These are phyloP conservation scores for Perca fluviatilis DNA, from an alignment of 2,113 vertebrate genomes.

Conservation along the genomic window DNA sequence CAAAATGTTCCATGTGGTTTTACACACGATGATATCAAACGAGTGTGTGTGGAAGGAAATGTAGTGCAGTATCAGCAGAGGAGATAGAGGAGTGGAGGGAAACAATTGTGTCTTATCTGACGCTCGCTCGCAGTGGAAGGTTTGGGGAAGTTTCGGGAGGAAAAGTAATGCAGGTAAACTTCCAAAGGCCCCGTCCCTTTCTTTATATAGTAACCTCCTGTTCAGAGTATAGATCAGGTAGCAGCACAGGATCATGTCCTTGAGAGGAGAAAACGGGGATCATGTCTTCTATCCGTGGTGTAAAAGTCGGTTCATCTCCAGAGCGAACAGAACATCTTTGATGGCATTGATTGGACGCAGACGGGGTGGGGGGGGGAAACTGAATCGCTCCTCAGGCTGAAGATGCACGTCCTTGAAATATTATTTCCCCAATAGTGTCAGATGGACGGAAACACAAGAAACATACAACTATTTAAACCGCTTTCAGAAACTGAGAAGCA, in stretches of 20 bases:
- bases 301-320: slow-evolving; percentile 43
- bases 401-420: slow-evolving; percentile 53
- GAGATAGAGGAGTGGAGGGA: slow-evolving; percentile 4
- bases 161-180: slow-evolving; percentile 76
- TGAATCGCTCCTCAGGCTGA: slow-evolving; percentile 16
- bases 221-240: slow-evolving; percentile 83
- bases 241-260: slow-evolving; percentile 74
- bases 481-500: neutral
- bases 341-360: slow-evolving; percentile 34
- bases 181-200: slow-evolving; percentile 69
- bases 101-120: slow-evolving; percentile 56
- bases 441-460: neutral
- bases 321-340: slow-evolving; percentile 17
- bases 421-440: slow-evolving; percentile 12
- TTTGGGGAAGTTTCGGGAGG: slow-evolving; percentile 69
- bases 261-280: slow-evolving; percentile 56
- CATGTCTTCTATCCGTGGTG: slow-evolving; percentile 41
- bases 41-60: neutral
- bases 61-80: slow-evolving; percentile 8
- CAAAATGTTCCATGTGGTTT: slow-evolving; percentile 21
- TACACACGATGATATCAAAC: slow-evolving; percentile 44
- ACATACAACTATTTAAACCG: neutral
- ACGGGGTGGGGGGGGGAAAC: slow-evolving; percentile 15
- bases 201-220: slow-evolving; percentile 77
- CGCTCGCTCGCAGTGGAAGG: slow-evolving; percentile 40